Base-by-base conservation (phyloP, 2,113 vertebrate species). In the Engraulis encrasicolus region DNA sequence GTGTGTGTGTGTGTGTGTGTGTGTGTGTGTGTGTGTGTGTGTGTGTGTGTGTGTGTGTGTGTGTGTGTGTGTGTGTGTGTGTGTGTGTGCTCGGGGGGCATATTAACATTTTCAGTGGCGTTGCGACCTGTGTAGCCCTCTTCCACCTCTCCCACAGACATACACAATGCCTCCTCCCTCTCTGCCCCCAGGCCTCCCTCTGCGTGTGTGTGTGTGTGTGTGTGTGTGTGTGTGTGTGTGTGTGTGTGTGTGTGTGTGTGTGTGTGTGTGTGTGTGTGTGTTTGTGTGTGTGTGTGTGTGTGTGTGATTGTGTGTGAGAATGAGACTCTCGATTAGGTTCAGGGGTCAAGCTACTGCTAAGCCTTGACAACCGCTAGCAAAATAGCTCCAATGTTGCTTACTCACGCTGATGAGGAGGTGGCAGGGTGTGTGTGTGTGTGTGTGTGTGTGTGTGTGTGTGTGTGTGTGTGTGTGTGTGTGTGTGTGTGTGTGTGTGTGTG, bases 31-130 rank as follows among this genome's bases (percentile, higher is more conserved):
- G 40, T 45, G 40, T 45, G 9, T 45, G 40, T 9, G 40, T 45
- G 40, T 5, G 40, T 5, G 40, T 45, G 40, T 9, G 40, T 45
- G 40, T 45, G 40, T 45, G 40, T 45, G 40, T 9, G 40, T 45
- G 3, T 3, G 40, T 5, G 40, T 45, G 40, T 45, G 40, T 45
- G 40, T 45, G 9, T 45, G 40, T 45, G 40, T 45, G 40, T 45
- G 40, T 45, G 40, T n/a, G 88, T 89, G 92, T 45, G 40, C 40
- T 45, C 40, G 66, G 74, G 88, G 86, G 50, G 86, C 0, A 23
- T 23, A 7, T 49, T 45, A 77, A 74, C 31, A 31, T 34, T 74
- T 14, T 34, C 66, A 74, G 15, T 74, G 66, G 27, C 14, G 66
- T 74, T 27, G 27, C 12, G 61, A 34, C 61, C 61, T 14, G 31